Conservation (phyloP, 2,113 vertebrate species). For the Scortum barcoo region DNA sequence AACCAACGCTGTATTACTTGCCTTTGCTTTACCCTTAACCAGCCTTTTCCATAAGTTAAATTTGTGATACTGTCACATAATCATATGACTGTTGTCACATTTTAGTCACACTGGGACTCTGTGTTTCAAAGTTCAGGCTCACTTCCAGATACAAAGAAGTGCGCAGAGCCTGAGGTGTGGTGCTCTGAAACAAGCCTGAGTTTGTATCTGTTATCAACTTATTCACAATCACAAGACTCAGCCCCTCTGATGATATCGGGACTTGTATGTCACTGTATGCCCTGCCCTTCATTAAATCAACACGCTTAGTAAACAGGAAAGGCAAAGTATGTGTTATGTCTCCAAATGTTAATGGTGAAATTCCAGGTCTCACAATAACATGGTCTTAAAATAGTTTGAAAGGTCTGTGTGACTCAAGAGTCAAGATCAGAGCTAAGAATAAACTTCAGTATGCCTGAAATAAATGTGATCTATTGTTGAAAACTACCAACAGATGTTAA, state of each 20-base stretch:
- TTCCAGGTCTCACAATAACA: neutral
- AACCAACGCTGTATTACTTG: neutral
- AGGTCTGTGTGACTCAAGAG: neutral
- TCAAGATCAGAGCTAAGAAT: neutral
- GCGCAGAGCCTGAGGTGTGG: constrained; percentile 26
- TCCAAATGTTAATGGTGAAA: neutral
- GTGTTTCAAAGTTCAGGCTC: constrained; percentile 1
- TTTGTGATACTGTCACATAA: neutral
- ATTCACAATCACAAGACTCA: constrained; percentile 21
- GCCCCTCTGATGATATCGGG: constrained; percentile 30
- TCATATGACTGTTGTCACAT: neutral
- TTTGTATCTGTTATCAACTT: constrained; percentile 16
- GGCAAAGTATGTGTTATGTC: constrained; percentile 15
- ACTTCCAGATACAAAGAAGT: constrained; percentile 8
- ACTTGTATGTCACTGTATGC: constrained; percentile 27
- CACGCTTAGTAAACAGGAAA: constrained; percentile 54
- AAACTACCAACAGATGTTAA: neutral
- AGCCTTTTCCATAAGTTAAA: neutral
- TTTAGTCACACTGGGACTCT: neutral
- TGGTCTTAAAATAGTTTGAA: neutral
- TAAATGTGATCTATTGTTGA: neutral
- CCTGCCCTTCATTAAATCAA: constrained; percentile 30
- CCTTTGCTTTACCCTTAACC: neutral
- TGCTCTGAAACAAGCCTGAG: constrained; percentile 23
- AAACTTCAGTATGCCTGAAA: neutral